phyloP scores from a whole-genome alignment of 2,113 vertebrate genomes.

The Oceanites oceanicus region DNA sequence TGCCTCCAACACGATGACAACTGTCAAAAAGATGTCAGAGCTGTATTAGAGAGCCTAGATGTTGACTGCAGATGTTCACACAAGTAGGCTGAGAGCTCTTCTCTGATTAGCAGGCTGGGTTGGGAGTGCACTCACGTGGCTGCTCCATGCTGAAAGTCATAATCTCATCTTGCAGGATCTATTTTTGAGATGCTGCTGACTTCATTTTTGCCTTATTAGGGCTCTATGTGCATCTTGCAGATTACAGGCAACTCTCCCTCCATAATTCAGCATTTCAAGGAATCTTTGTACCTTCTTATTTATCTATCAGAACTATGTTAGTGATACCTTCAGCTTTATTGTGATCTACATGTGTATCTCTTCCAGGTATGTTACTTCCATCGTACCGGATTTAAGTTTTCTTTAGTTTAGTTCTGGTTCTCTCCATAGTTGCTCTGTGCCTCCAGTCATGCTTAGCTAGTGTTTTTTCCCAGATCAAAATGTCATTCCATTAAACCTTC shows the following conservation, averaged over 20 bases:
- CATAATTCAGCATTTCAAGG: not conserved
- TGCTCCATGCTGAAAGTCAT: not conserved
- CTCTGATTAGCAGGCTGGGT: not conserved
- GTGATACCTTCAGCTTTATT: not conserved
- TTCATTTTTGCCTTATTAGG: not conserved
- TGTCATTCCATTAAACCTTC: conserved; percentile 49
- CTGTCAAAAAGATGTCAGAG: not conserved
- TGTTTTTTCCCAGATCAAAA: conserved; percentile 46
- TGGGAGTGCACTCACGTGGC: not conserved
- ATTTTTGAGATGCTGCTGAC: not conserved
- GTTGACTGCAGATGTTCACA: not conserved
- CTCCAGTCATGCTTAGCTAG: conserved; percentile 17
- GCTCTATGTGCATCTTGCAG: not conserved
- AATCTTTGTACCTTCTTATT: not conserved
- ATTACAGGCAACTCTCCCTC: not conserved
- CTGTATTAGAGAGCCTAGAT: not conserved
- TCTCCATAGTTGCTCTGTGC: not conserved
- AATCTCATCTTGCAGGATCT: not conserved
- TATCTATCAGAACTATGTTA: not conserved
- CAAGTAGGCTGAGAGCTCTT: not conserved
- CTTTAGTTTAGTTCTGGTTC: not conserved
- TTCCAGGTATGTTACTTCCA: not conserved
- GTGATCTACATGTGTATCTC: not conserved
- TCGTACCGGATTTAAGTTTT: not conserved
- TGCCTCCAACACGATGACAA: not conserved